These are phyloP conservation scores for Meloidogyne chitwoodi DNA, from an alignment of 1,140 invertebrate genomes.

Conservation along the genomic window DNA sequence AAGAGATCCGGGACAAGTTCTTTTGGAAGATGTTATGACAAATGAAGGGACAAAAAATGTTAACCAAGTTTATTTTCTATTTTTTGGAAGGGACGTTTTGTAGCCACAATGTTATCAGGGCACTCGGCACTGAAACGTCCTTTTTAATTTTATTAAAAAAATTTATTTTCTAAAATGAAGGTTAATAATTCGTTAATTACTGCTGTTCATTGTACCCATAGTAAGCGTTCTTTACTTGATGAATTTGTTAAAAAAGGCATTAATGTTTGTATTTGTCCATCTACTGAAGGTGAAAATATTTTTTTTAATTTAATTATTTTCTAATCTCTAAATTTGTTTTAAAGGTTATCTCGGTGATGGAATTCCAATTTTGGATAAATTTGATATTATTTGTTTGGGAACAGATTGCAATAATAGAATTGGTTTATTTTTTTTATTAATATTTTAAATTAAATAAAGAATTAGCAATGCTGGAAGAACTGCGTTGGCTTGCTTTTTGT, in stretches of 20 bases:
- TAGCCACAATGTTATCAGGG: too few species aligned
- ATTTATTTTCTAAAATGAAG: conserved; percentile 6
- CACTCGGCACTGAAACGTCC: background rate
- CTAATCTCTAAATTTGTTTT: background rate
- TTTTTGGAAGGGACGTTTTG: too few species aligned
- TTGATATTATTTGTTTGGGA: conserved; percentile 47
- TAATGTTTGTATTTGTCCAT: conserved; percentile 53
- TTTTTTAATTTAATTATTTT: background rate
- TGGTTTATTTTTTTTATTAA: background rate
- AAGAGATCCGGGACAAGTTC: conserved; percentile 21
- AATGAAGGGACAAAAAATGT: background rate
- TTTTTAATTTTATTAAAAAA: background rate
- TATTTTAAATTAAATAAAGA: background rate
- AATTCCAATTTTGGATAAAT: conserved; percentile 43
- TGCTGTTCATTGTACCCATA: conserved; percentile 53
- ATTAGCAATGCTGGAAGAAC: conserved; percentile 48
- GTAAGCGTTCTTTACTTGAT: conserved; percentile 15
- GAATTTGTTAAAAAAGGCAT: conserved; percentile 24
- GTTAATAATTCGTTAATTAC: conserved; percentile 26
- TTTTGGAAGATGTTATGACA: conserved; percentile 23
- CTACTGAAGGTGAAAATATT: conserved; percentile 40
- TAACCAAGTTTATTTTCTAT: background rate
- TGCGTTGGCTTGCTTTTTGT: conserved; percentile 55
- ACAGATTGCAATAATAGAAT: conserved; percentile 58
- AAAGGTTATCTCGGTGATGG: conserved; percentile 54